These are phyloP conservation scores for Astreopora myriophthalma DNA, from an alignment of 64 coral and sea anemone species.

Conservation along the genomic window DNA sequence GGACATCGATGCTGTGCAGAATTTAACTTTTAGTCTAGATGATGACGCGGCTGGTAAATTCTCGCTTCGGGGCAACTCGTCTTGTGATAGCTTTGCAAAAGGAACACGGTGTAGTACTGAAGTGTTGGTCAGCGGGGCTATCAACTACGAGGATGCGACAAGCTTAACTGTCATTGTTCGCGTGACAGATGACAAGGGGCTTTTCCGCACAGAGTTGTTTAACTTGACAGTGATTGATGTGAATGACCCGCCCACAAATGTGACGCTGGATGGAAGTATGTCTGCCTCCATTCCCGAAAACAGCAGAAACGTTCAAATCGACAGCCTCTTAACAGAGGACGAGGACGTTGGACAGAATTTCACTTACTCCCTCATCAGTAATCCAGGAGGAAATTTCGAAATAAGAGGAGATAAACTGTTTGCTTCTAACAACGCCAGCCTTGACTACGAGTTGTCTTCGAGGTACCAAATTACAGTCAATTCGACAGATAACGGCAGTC, in stretches of 20 bases:
- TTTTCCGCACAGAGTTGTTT: conserved; percentile 66
- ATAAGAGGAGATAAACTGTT: conserved; percentile 53
- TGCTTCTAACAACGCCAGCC: conserved; percentile 3
- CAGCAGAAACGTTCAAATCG: conserved; percentile 56
- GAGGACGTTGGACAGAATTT: conserved; percentile 57
- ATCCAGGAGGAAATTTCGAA: conserved; percentile 62
- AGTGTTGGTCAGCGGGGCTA: conserved; percentile 62
- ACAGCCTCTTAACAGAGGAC: conserved; percentile 59
- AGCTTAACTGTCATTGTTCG: conserved; percentile 64
- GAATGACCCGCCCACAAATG: conserved; percentile 77
- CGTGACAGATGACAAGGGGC: conserved; percentile 67
- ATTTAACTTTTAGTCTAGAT: conserved; percentile 68
- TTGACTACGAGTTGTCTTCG: conserved; percentile 55
- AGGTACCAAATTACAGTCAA: conserved; percentile 36
- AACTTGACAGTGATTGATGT: conserved; percentile 67
- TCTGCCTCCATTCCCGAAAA: conserved; percentile 66
- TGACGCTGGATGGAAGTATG: conserved; percentile 68
- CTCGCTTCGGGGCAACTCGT: conserved; percentile 2
- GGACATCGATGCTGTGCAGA: conserved; percentile 67
- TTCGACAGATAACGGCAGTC: conserved; percentile 66
- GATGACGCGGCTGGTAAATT: conserved; percentile 61
- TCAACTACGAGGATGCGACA: conserved; percentile 66
- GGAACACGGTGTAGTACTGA: conserved; percentile 39
- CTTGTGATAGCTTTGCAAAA: not conserved
- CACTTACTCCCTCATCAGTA: conserved; percentile 40